Evolutionary conservation across 2,113 vertebrate species (phyloP), one percentile per base, ranked within the genome.

Genomic region (Steatornis caripensis): DNA sequence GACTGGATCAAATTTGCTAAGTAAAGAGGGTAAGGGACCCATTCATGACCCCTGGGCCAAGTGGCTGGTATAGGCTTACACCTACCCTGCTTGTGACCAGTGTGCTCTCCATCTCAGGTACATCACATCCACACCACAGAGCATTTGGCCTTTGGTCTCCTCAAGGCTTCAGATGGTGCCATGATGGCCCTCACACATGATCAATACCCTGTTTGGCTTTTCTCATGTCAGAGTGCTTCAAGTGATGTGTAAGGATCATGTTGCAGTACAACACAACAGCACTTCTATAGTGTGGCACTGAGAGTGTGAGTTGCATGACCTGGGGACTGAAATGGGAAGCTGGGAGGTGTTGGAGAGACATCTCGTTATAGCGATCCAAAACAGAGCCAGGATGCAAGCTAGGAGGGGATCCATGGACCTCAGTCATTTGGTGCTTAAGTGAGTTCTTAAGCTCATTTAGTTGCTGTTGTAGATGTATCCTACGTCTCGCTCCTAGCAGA

Each of bases 351-450:
- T 82, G 43, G 36, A 81, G 30, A 54, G 32, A 84, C 4, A 36
- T 27, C 36, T 72, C 6, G 0, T 49, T 62, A 64, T 41, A 81
- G n/a, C 30, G 10, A 64, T 64, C 41, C 60, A 41, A 49, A 87
- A 55, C 36, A 66, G 17, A 90, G 60, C 13, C 48, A 18, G 26
- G 4, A 6, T n/a, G 13, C 61, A 74, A 43, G 32, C 30, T 36
- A 14, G 65, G 37, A 70, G 51, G 10, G 5, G 7, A 69, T 55
- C 39, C 39, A 30, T 13, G 64, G 51, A 30, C 32, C 15, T 89
- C 26, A 29, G 9, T 2, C 27, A 12, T 79, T 76, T 0, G 0
- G 0, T 34, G 32, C 62, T 55, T 39, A 37, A 75, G 15, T 21
- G 55, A 74, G 41, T 49, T 37, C 32, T 79, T 68, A 48, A 62